Evolutionary conservation across 2,888 invertebrate genomes (phyloP).

Genomic region (Amphimallon solstitiale): DNA sequence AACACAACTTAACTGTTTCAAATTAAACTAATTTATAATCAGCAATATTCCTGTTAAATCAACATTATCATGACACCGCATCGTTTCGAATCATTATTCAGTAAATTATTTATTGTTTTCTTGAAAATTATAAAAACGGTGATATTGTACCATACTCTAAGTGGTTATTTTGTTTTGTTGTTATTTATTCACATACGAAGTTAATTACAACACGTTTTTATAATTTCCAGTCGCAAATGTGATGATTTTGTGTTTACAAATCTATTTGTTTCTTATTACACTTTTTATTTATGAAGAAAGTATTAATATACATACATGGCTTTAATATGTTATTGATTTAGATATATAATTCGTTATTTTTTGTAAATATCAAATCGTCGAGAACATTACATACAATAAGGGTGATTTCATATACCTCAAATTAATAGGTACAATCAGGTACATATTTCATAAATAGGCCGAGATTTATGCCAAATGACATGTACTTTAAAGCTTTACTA

Average conservation of each 20-base stretch:
- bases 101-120: slow-evolving; percentile 29
- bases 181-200: not conserved
- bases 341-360: slow-evolving; percentile 13
- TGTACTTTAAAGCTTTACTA: not conserved
- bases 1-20: slow-evolving; percentile 53
- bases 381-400: not conserved
- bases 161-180: not conserved
- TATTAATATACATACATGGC: slow-evolving; percentile 28
- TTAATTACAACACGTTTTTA: slow-evolving; percentile 17
- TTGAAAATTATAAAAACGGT: not conserved
- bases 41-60: slow-evolving; percentile 43
- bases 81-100: not conserved
- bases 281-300: slow-evolving; percentile 1
- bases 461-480: not conserved
- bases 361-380: slow-evolving; percentile 25
- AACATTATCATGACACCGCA: not conserved
- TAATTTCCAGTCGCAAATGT: slow-evolving; percentile 1
- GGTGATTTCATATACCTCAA: not conserved
- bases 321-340: slow-evolving; percentile 27
- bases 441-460: slow-evolving; percentile 3
- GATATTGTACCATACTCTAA: too few species aligned
- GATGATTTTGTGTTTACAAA: slow-evolving; percentile 27
- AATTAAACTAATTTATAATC: slow-evolving; percentile 56
- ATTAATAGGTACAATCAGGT: not conserved
- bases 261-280: slow-evolving; percentile 14